phyloP scores from a whole-genome alignment of 2,797 vertebrate genomes.

The Phrynocephalus guinanensis region DNA sequence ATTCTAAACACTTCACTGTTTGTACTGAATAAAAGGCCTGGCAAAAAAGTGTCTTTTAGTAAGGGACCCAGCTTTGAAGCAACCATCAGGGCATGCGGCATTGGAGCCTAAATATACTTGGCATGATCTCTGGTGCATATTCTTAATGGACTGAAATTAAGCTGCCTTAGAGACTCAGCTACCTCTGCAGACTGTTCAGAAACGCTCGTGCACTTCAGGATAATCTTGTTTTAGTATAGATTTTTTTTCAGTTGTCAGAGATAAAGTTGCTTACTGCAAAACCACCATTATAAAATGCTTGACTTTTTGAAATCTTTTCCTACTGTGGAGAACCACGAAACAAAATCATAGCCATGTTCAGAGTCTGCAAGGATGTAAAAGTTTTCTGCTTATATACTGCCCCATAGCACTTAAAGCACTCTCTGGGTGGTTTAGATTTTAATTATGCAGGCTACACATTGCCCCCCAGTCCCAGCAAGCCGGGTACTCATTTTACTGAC shows the following conservation, averaged over 20 bases:
- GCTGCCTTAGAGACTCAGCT: conserved; percentile 12
- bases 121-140: conserved; percentile 8
- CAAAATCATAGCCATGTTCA: neutral
- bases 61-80: neutral
- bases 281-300: neutral
- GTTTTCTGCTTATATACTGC: too few species aligned
- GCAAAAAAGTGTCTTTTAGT: neutral
- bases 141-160: conserved; percentile 43
- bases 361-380: neutral
- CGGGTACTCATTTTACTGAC: too few species aligned
- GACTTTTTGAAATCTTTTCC: neutral
- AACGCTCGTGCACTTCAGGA: conserved; percentile 22
- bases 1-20: neutral
- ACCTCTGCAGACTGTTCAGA: conserved; percentile 5
- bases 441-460: too few species aligned
- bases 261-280: conserved; percentile 1
- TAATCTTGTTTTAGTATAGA: conserved; percentile 23
- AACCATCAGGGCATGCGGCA: neutral
- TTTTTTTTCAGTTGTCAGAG: conserved; percentile 25
- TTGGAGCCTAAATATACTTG: conserved; percentile 36
- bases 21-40: neutral
- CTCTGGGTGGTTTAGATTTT: too few species aligned
- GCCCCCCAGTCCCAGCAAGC: too few species aligned
- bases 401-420: too few species aligned
- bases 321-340: neutral